These are phyloP conservation scores for Barnardius zonarius DNA, from an alignment of 2,113 vertebrate genomes.

Conservation along the genomic window DNA sequence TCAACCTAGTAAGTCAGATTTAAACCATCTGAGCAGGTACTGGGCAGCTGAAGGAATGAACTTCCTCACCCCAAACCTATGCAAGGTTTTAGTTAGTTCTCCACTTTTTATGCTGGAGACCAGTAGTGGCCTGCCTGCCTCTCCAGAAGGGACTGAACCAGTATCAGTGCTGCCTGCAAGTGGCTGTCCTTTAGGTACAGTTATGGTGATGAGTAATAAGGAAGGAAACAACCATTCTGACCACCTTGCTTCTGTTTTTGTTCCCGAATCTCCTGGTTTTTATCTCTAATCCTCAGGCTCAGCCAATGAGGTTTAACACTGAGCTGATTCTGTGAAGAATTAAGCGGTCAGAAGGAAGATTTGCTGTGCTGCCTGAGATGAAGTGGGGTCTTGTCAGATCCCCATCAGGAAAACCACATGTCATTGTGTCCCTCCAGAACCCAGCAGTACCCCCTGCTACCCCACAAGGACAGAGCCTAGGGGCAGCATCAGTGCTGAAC, in stretches of 20 bases:
- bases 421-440: neutral
- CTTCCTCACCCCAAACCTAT: neutral
- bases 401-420: accelerated
- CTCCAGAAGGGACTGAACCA: neutral
- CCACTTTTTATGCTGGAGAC: neutral
- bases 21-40: neutral
- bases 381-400: neutral
- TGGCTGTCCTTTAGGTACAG: neutral
- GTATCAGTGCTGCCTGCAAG: neutral
- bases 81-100: neutral
- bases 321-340: neutral
- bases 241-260: neutral
- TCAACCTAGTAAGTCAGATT: neutral
- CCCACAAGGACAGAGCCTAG: neutral
- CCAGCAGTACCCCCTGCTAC: accelerated
- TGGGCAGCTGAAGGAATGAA: neutral
- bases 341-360: neutral
- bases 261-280: neutral
- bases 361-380: accelerated
- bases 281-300: neutral
- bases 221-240: neutral
- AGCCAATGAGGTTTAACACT: neutral
- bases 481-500: accelerated
- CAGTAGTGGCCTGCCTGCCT: neutral
- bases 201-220: neutral